These are phyloP conservation scores for Crocodylus rhombifer DNA, from an alignment of 2,797 vertebrate species.

Conservation along the genomic window DNA sequence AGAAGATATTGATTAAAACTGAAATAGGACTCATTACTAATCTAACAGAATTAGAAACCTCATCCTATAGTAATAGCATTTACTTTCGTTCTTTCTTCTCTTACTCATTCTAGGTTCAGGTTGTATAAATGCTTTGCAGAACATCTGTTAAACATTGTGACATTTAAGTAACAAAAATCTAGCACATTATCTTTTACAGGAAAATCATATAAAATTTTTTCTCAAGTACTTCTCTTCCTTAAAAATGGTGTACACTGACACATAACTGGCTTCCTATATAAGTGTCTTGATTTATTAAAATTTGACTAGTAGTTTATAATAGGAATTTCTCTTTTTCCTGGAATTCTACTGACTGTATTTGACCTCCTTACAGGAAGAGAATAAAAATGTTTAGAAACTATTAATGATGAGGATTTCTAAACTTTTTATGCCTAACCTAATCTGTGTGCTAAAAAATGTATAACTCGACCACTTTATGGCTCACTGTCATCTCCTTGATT, in stretches of 20 bases:
- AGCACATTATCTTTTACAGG: background rate
- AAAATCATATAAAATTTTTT: background rate
- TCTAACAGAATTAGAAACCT: background rate
- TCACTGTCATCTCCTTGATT: no score
- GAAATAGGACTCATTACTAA: background rate
- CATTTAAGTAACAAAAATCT: background rate
- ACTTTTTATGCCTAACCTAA: background rate
- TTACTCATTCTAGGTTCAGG: background rate
- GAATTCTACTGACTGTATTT: background rate
- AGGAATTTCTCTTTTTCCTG: background rate
- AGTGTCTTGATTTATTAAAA: background rate
- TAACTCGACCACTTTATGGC: background rate
- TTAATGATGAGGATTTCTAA: background rate
- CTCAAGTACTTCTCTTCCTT: background rate
- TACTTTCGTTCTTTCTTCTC: background rate
- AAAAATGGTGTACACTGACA: background rate
- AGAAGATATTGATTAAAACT: background rate
- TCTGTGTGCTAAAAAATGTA: background rate
- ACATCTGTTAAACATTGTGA: background rate
- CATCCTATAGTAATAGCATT: background rate
- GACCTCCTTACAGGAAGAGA: background rate
- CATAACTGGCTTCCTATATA: background rate
- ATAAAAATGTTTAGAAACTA: background rate
- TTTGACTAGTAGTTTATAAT: background rate
- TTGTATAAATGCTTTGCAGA: background rate